A percentile compares a stretch with the other conserved stretches of the same genome.
These are phyloP conservation scores for Patella pellucida DNA, from an alignment of 2,888 invertebrate species.

Conservation along the genomic window DNA sequence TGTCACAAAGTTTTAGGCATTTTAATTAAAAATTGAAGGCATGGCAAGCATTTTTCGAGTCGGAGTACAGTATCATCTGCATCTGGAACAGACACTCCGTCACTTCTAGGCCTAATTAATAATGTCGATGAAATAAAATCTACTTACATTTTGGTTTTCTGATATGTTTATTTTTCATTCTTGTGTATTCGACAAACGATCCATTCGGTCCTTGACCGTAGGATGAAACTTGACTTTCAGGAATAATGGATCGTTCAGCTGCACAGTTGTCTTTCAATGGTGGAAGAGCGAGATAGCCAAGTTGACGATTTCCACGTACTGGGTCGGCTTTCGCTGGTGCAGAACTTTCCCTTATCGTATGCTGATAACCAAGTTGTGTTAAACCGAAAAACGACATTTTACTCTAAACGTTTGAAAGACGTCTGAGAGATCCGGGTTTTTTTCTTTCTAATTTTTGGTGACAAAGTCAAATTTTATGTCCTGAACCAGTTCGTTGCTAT, in stretches of 20 bases:
- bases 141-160: slow-evolving; percentile 58
- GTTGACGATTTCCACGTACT: slow-evolving; percentile 50
- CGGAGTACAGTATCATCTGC: no score
- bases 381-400: slow-evolving; percentile 69
- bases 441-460: no score
- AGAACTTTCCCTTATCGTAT: slow-evolving; percentile 63
- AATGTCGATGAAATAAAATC: no score
- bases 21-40: no score
- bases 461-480: no score
- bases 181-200: slow-evolving; percentile 62
- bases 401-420: no score
- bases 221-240: slow-evolving; percentile 58
- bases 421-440: no score
- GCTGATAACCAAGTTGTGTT: slow-evolving; percentile 68
- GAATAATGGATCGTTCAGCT: slow-evolving; percentile 57
- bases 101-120: no score
- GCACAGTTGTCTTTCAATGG: slow-evolving; percentile 57
- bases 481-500: neutral
- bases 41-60: no score
- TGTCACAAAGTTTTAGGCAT: no score
- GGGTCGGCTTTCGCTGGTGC: slow-evolving; percentile 51
- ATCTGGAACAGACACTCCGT: no score
- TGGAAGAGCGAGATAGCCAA: slow-evolving; percentile 60
- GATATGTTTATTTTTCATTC: slow-evolving; percentile 65
- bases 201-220: slow-evolving; percentile 64